These are phyloP conservation scores for Gastrophysa polygoni DNA, from an alignment of 2,888 invertebrate species.

Conservation along the genomic window DNA sequence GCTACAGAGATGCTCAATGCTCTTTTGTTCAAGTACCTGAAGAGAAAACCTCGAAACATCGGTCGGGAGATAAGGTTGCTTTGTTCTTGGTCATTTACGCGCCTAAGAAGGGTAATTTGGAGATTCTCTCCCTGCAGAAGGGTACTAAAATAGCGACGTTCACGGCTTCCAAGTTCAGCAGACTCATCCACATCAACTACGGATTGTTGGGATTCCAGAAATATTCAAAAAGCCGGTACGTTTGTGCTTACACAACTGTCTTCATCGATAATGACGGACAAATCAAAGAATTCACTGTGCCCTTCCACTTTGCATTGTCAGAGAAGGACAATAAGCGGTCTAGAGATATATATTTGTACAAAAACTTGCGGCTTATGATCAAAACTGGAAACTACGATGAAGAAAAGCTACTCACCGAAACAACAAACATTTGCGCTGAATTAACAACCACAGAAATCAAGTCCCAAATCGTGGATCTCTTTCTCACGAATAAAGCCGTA, in stretches of 20 bases:
- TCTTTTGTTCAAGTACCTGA: constrained; percentile 88
- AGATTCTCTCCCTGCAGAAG: constrained; percentile 90
- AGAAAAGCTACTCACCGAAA: constrained; percentile 62
- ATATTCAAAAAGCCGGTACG: constrained; percentile 62
- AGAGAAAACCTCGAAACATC: constrained; percentile 57
- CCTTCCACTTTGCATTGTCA: constrained; percentile 89
- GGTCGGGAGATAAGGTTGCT: constrained; percentile 61
- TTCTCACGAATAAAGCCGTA: constrained; percentile 69
- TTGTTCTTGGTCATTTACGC: constrained; percentile 92
- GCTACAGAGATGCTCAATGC: constrained; percentile 94
- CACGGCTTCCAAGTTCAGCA: constrained; percentile 84
- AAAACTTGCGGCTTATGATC: constrained; percentile 73
- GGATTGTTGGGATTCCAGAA: constrained; percentile 76
- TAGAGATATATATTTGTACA: constrained; percentile 84
- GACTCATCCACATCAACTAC: constrained; percentile 79
- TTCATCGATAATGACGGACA: constrained; percentile 84
- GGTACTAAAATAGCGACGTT: constrained; percentile 92
- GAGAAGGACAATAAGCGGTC: constrained; percentile 87
- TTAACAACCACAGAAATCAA: constrained; percentile 75
- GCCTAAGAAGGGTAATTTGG: constrained; percentile 88
- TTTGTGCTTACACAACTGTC: constrained; percentile 73
- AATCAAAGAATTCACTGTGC: constrained; percentile 82
- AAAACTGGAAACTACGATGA: constrained; percentile 61
- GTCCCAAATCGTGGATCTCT: constrained; percentile 73
- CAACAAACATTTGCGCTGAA: constrained; percentile 65